Evolutionary conservation across 1,140 invertebrate species (phyloP), one percentile per base, ranked within the genome.

Genomic region (Oppia nitens): DNA sequence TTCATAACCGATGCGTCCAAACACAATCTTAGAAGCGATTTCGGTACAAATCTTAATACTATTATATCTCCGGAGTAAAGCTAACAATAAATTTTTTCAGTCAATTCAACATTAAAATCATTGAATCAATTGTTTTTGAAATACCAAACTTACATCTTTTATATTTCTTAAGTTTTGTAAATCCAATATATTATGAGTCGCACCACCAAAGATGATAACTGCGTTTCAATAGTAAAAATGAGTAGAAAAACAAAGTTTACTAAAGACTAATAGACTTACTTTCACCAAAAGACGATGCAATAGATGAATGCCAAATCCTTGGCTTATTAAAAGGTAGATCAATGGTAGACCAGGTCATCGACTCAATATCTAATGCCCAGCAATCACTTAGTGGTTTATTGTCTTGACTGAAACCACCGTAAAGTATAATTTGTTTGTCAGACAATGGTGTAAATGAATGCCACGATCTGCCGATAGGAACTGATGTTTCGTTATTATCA

Each of bases 391-490:
- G 50, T 27, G 60, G 53, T 32, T 61, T 40, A 61, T 64, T 61
- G 24, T 51, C 45, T 45, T 65, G 60, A 45, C 65, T 68, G 53
- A 74, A 70, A 21, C 75, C 75, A 25, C 75, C 75, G 63, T 74
- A 76, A 1, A 76, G 55, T 32, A 75, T 64, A 1, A 73, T 63
- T 40, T 57, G 32, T 3, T 63, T 58, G 12, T 69, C 52, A 12
- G 64, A 57, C 3, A 74, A 54, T 21, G 67, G 66, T 28, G 69
- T 71, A 26, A 75, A 68, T 21, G 69, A 69, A 61, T 74, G 71
- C 74, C 74, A 76, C 3, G 74, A 75, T 25, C 73, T 61, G 3
- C 75, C 74, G 53, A 64, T 61, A 9, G 73, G 67, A 55, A 64
- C 26, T 2, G 50, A 1, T 62, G 60, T 20, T 28, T 55, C n/a